Evolutionary conservation across 2,888 invertebrate genomes (phyloP).

Genomic region (Andricus quercusramuli): DNA sequence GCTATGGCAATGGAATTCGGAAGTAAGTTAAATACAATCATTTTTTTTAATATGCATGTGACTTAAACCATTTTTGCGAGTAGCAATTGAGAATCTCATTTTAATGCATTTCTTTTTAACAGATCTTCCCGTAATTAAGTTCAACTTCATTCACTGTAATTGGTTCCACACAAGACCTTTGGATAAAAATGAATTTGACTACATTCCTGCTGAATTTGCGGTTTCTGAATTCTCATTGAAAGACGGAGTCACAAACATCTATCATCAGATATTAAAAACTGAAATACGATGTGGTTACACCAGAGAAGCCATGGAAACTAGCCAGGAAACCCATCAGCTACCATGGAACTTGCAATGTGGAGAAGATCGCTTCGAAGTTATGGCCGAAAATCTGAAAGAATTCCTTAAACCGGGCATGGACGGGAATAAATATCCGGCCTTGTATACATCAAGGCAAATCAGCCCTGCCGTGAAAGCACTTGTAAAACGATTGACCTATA

Average conservation of each 20-base stretch:
- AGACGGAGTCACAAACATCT: conserved; percentile 74
- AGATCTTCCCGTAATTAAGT: conserved; percentile 65
- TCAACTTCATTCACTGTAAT: conserved; percentile 75
- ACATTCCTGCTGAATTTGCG: conserved; percentile 81
- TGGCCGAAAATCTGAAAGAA: conserved; percentile 76
- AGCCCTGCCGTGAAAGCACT: conserved; percentile 55
- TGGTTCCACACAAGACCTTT: conserved; percentile 67
- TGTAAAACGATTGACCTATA: conserved; percentile 55
- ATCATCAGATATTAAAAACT: conserved; percentile 76
- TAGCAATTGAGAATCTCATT: not conserved
- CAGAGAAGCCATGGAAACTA: conserved; percentile 76
- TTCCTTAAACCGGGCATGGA: conserved; percentile 72
- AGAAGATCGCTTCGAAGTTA: conserved; percentile 66
- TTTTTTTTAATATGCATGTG: not conserved
- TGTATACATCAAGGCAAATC: conserved; percentile 74
- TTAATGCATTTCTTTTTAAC: conserved; percentile 45
- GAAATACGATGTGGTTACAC: conserved; percentile 78
- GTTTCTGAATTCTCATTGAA: conserved; percentile 78
- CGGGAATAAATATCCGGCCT: conserved; percentile 69
- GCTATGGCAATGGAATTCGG: conserved; percentile 50
- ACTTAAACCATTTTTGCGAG: not conserved
- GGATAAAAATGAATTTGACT: conserved; percentile 60
- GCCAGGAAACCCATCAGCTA: conserved; percentile 79
- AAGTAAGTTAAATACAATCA: conserved; percentile 49
- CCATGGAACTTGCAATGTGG: conserved; percentile 73